phyloP scores from a whole-genome alignment of 2,888 invertebrate genomes.

The Tenthredo scrophulariae region DNA sequence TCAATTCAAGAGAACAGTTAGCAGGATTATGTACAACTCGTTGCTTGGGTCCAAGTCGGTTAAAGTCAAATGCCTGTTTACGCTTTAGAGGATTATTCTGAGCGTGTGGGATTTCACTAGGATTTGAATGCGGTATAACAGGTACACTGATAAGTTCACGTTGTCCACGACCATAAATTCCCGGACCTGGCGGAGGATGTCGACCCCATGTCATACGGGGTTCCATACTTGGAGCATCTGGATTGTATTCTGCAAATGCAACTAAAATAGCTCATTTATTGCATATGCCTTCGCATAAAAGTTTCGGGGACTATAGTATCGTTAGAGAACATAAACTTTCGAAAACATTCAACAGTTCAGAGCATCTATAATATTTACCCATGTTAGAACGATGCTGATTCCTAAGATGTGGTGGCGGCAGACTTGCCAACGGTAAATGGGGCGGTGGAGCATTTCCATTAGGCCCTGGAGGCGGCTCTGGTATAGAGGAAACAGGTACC shows the following conservation, averaged over 20 bases:
- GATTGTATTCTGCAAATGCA: slow-evolving; percentile 85
- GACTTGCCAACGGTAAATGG: slow-evolving; percentile 75
- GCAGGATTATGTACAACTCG: slow-evolving; percentile 77
- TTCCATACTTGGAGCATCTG: slow-evolving; percentile 88
- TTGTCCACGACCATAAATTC: slow-evolving; percentile 78
- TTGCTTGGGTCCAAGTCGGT: slow-evolving; percentile 83
- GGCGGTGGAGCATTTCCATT: slow-evolving; percentile 76
- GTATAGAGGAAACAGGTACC: slow-evolving; percentile 70
- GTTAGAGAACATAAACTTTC: not conserved
- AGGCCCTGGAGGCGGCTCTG: slow-evolving; percentile 72
- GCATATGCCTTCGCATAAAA: not conserved
- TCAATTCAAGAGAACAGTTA: slow-evolving; percentile 93
- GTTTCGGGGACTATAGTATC: not conserved
- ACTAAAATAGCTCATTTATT: slow-evolving; percentile 57
- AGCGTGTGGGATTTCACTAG: slow-evolving; percentile 67
- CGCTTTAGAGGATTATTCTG: slow-evolving; percentile 77
- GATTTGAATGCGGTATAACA: slow-evolving; percentile 80
- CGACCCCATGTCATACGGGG: slow-evolving; percentile 77
- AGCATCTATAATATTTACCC: slow-evolving; percentile 67
- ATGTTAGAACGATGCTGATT: slow-evolving; percentile 77
- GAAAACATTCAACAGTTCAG: not conserved
- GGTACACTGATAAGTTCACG: slow-evolving; percentile 90
- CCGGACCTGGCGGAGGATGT: slow-evolving; percentile 71
- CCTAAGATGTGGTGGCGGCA: slow-evolving; percentile 76
- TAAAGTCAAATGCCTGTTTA: slow-evolving; percentile 86